Percentiles rank a stretch among this genome's conserved stretches.
Evolutionary conservation across 2,888 invertebrate species (phyloP).

Genomic region (Spialia ferax): DNA sequence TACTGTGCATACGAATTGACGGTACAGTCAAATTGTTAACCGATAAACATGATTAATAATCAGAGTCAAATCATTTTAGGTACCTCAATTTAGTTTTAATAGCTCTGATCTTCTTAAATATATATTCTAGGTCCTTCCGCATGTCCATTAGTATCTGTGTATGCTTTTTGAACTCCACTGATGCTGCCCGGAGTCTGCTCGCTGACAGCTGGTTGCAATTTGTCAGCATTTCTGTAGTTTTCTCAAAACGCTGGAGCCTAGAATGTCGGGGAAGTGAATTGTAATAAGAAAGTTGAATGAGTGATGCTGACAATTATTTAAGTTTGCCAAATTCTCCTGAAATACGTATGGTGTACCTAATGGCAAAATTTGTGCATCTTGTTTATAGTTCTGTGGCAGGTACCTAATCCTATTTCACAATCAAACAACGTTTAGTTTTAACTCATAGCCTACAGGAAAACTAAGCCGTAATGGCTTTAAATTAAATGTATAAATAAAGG

Average conservation of each 20-base stretch:
- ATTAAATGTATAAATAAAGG: background rate
- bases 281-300: too few species aligned
- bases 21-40: too few species aligned
- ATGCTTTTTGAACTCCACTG: slow-evolving; percentile 96
- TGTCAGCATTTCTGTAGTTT: slow-evolving; percentile 99
- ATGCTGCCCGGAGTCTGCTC: slow-evolving; percentile 94
- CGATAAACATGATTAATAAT: too few species aligned
- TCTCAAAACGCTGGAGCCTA: slow-evolving; percentile 98
- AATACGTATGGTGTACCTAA: too few species aligned
- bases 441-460: background rate
- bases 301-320: too few species aligned
- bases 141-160: slow-evolving; percentile 95
- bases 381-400: too few species aligned
- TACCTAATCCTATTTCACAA: too few species aligned
- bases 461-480: background rate
- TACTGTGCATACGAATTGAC: too few species aligned
- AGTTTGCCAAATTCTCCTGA: too few species aligned
- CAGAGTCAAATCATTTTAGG: background rate
- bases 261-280: slow-evolving; percentile 53
- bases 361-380: too few species aligned
- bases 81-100: slow-evolving; percentile 93
- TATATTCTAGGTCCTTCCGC: slow-evolving; percentile 97
- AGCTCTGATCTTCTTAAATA: slow-evolving; percentile 96
- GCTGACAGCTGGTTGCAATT: slow-evolving; percentile 98
- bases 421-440: too few species aligned